phyloP scores from a whole-genome alignment of 2,888 invertebrate species.

The Cyaniris semiargus region DNA sequence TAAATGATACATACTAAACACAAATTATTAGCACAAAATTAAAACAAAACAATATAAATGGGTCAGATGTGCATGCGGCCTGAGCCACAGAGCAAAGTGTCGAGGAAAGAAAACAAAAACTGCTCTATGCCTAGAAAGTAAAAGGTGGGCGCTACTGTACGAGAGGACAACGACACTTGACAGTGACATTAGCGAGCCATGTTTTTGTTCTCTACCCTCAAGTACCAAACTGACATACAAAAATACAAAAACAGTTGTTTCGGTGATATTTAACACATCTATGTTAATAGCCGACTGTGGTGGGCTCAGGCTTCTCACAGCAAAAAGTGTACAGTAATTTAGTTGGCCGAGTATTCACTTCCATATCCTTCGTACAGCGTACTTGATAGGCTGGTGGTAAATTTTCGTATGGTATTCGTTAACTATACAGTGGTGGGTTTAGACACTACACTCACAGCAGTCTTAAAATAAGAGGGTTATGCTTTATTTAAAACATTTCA shows the following conservation, averaged over 20 bases:
- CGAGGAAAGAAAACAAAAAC: background rate
- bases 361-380: background rate
- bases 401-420: slow-evolving; percentile 19
- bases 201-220: slow-evolving; percentile 15
- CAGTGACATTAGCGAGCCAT: background rate
- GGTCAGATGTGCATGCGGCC: slow-evolving; percentile 50
- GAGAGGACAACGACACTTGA: background rate
- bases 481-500: background rate
- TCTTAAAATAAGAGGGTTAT: background rate
- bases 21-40: slow-evolving; percentile 59
- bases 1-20: slow-evolving; percentile 73
- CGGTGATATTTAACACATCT: background rate
- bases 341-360: slow-evolving; percentile 26
- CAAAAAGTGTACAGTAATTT: slow-evolving; percentile 30
- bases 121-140: background rate
- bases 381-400: background rate
- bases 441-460: slow-evolving; percentile 14
- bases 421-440: slow-evolving; percentile 27
- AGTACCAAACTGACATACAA: background rate
- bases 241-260: slow-evolving; percentile 17
- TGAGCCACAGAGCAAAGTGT: slow-evolving; percentile 25
- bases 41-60: slow-evolving; percentile 60
- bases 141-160: background rate
- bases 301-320: slow-evolving; percentile 24
- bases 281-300: background rate